These are phyloP conservation scores for Shinisaurus crocodilurus DNA, from an alignment of 2,113 vertebrate species.

Conservation along the genomic window DNA sequence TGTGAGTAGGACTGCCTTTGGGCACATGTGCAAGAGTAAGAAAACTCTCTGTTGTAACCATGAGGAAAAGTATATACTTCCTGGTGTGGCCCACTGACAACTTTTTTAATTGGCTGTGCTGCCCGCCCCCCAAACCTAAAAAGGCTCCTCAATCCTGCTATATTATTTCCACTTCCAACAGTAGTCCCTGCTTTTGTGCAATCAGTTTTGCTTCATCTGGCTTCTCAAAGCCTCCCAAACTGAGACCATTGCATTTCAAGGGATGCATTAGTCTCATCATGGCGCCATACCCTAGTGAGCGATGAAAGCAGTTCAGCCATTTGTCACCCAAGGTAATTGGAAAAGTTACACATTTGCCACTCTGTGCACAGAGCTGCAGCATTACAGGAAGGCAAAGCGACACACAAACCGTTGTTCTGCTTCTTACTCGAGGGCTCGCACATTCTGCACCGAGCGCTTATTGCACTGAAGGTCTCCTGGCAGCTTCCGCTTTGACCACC, in stretches of 20 bases:
- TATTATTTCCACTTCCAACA: background rate
- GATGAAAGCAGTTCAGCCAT: background rate
- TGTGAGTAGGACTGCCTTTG: background rate
- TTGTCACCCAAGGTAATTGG: background rate
- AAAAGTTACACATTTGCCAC: background rate
- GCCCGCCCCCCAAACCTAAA: background rate
- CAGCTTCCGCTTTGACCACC: background rate
- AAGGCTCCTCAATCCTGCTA: background rate
- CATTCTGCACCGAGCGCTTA: background rate
- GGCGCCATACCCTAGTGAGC: background rate
- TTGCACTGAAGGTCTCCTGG: background rate
- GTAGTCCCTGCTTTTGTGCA: background rate
- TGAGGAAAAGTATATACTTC: background rate
- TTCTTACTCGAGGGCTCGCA: background rate
- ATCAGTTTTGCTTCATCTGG: background rate
- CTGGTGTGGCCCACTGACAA: background rate
- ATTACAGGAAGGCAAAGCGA: background rate
- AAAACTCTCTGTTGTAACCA: background rate
- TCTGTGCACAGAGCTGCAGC: background rate
- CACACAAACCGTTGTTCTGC: background rate
- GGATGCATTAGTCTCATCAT: background rate
- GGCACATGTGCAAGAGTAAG: background rate
- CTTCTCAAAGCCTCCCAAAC: background rate
- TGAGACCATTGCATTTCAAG: too few relatives aligned
- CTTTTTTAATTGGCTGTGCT: background rate